Conservation (phyloP, 2,888 invertebrate genomes). For the Calliopum simillimum region DNA sequence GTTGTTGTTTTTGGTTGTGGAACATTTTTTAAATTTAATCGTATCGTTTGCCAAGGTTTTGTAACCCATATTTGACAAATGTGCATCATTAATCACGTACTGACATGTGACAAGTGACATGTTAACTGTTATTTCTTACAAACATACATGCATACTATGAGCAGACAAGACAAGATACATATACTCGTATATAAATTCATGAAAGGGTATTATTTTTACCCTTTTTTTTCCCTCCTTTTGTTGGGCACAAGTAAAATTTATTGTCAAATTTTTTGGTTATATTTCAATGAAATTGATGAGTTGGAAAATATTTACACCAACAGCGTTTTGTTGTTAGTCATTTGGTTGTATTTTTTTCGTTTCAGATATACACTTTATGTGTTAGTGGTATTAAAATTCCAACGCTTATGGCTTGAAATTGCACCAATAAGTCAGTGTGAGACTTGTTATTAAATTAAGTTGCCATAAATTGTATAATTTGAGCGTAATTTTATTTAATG, state of each 20-base stretch:
- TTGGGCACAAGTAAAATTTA: too few relatives aligned
- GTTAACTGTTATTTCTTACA: conserved; percentile 55
- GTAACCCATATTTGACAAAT: conserved; percentile 55
- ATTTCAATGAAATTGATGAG: conserved; percentile 22
- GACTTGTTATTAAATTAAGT: conserved; percentile 26
- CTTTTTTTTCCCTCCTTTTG: background rate
- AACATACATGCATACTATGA: background rate
- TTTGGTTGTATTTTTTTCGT: background rate
- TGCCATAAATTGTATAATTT: conserved; percentile 22
- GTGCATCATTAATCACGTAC: conserved; percentile 58
- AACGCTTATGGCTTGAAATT: too few relatives aligned
- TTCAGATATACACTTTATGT: too few relatives aligned
- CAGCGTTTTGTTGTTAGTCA: background rate
- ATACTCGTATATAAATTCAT: background rate
- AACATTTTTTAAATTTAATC: background rate
- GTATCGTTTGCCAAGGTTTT: conserved; percentile 8
- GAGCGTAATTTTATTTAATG: conserved; percentile 24
- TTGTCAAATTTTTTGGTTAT: too few relatives aligned
- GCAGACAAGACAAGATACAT: background rate
- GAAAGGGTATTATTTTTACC: background rate
- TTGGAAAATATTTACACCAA: conserved; percentile 34
- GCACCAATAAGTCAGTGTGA: background rate
- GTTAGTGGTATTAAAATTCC: too few relatives aligned
- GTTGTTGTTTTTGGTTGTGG: background rate
- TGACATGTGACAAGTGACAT: conserved; percentile 61